Evolutionary conservation across 2,113 vertebrate genomes (phyloP), one percentile per base, ranked within the genome.

Genomic region (Eulemur rufifrons): DNA sequence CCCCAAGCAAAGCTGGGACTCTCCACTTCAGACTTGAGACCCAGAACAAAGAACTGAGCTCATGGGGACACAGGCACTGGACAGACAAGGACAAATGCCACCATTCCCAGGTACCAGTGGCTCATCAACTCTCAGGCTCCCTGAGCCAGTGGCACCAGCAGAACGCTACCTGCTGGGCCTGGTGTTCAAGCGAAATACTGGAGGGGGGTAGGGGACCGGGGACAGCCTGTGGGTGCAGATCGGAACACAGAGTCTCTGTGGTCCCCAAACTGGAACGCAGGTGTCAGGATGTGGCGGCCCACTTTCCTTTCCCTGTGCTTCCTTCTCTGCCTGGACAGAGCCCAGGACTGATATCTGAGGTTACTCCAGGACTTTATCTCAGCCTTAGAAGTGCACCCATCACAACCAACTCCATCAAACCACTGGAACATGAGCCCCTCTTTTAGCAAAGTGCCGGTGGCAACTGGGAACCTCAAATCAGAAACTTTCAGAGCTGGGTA

Each of bases 51-150:
- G 77, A 74, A 66, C 42, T 20, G 69, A 45, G 34, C 71, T 52
- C 27, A 54, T 2, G 13, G 39, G 54, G 69, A 54, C 8, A 3
- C 1, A 6, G 47, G 18, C 20, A 3, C 45, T 1, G 42, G 37
- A 9, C 29, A 64, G 56, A 50, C 8, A 20, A 56, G 61, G 77
- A 17, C 0, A 45, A 77, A 69, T 4, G 39, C 66, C 25, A 5
- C 21, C 0, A 37, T 25, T 21, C 50, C 45, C 50, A 15, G 21
- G 42, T 2, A 32, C 63, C 2, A 29, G 92, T 0, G 0, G 45
- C 34, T 39, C 20, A 9, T 78, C 10, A 23, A 21, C 29, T 32
- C 27, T 14, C 23, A 10, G 85, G n/a, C 21, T 89, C 14, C 27
- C 42, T 11, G 27, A 66, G 20, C 39, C 17, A 74, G 89, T 0